Percentiles rank a stretch among this genome's conserved stretches.
phyloP scores from a whole-genome alignment of 1,140 invertebrate genomes.

The Pachyrhynchus sulphureomaculatus region DNA sequence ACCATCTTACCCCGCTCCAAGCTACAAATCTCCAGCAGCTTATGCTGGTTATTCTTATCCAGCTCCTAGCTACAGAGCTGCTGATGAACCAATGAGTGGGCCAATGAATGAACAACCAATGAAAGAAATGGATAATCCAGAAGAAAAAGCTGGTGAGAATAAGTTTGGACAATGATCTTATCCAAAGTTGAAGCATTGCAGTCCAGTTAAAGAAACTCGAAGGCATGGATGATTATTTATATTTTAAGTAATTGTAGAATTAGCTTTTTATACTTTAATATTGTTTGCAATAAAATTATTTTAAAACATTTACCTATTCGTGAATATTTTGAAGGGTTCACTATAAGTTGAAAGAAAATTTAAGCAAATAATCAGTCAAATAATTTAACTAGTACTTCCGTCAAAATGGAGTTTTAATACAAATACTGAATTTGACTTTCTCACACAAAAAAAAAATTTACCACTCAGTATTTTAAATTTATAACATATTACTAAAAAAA shows the following conservation, averaged over 20 bases:
- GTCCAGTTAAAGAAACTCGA: neutral
- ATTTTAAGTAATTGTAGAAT: slow-evolving; percentile 1
- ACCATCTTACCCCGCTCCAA: neutral
- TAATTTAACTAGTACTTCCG: too few species aligned
- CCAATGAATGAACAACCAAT: neutral
- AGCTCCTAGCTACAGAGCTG: slow-evolving; percentile 24
- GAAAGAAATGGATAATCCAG: neutral
- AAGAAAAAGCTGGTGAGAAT: neutral
- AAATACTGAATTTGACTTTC: too few species aligned
- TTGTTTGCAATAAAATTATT: too few species aligned
- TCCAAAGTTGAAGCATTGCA: neutral
- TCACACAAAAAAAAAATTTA: too few species aligned
- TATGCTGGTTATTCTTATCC: slow-evolving; percentile 25
- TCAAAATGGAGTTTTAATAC: too few species aligned
- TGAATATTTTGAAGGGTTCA: too few species aligned
- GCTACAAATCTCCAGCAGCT: slow-evolving; percentile 9
- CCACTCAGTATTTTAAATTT: too few species aligned
- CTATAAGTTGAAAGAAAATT: too few species aligned
- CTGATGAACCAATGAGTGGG: slow-evolving; percentile 6
- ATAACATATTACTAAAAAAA: too few species aligned
- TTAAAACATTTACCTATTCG: too few species aligned
- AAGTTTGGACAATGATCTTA: neutral
- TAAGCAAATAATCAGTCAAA: too few species aligned
- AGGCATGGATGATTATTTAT: neutral
- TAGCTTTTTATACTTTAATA: slow-evolving; percentile 1